Base-by-base conservation (phyloP, 2,888 invertebrate species). In the Apodemia hepburni region DNA sequence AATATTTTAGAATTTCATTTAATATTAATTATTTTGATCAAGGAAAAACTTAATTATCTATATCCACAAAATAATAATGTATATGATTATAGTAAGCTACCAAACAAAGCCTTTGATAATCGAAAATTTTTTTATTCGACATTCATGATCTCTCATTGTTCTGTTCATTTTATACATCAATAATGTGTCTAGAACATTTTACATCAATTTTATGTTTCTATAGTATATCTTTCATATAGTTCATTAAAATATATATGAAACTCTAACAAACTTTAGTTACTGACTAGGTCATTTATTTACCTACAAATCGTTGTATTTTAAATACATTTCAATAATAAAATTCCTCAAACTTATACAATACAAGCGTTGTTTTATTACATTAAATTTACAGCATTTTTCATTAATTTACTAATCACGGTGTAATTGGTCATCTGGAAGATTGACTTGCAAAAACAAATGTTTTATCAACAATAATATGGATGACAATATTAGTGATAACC, bases 351-450 rank as follows among this genome's bases (percentile, higher is more conserved):
- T 64, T 63, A 65, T 68, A 70, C 65, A 62, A 17, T 65, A 66
- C 68, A 66, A 66, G 64, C 67, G 67, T 69, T 62, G 67, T 69
- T 62, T 45, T 63, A 58, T 58, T 54, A 54, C 64, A 65, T 59
- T 66, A 45, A 62, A 59, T 61, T 68, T 67, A 70, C 70, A 22
- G 45, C 58, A 51, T 58, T 61, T 42, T 57, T 11, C 17, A 54
- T 57, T 57, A 57, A 61, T 61, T 73, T 71, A 47, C 45, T 47
- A 47, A 47, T 47, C 8, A 47, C 45, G 45, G 45, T 69, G 38
- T 62, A 70, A 62, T 66, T 67, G 88, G 88, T 87, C 87, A 87
- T 83, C 87, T 87, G 71, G 76, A 72, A 73, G 69, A 70, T 47
- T 65, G 66, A 49, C 69, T 66, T 64, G 64, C 60, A 61, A 58